Percentiles rank a stretch among this genome's conserved stretches.
phyloP scores from a whole-genome alignment of 2,888 invertebrate species.

The Pecten maximus region DNA sequence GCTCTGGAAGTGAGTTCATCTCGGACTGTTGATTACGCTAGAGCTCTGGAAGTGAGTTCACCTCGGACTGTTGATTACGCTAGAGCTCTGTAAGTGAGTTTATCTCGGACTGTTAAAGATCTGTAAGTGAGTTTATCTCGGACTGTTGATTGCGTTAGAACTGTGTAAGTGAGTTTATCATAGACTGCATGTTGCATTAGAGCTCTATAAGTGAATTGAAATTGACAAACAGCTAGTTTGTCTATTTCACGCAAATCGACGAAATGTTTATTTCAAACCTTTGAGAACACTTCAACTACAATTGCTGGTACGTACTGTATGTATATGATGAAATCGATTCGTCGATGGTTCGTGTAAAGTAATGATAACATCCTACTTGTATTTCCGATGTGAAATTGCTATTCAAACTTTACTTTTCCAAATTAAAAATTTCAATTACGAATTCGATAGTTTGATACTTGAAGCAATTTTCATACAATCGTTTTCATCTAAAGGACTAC shows the following conservation, averaged over 20 bases:
- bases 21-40: too few relatives aligned
- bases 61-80: too few relatives aligned
- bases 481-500: not conserved
- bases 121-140: too few relatives aligned
- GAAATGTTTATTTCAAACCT: not conserved
- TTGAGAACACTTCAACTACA: not conserved
- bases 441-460: slow-evolving; percentile 30
- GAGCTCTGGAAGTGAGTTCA: too few relatives aligned
- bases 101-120: too few relatives aligned
- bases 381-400: not conserved
- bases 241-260: not conserved
- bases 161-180: too few relatives aligned
- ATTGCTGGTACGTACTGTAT: not conserved
- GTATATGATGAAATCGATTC: not conserved
- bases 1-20: too few relatives aligned
- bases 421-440: slow-evolving; percentile 33
- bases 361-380: not conserved
- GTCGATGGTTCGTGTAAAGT: not conserved
- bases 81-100: too few relatives aligned
- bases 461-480: slow-evolving; percentile 21
- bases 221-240: not conserved
- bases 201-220: not conserved
- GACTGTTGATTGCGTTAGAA: too few relatives aligned
- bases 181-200: not conserved
- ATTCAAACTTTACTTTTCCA: not conserved